Base-by-base conservation (phyloP, 2,113 vertebrate species). In the Tiliqua scincoides region DNA sequence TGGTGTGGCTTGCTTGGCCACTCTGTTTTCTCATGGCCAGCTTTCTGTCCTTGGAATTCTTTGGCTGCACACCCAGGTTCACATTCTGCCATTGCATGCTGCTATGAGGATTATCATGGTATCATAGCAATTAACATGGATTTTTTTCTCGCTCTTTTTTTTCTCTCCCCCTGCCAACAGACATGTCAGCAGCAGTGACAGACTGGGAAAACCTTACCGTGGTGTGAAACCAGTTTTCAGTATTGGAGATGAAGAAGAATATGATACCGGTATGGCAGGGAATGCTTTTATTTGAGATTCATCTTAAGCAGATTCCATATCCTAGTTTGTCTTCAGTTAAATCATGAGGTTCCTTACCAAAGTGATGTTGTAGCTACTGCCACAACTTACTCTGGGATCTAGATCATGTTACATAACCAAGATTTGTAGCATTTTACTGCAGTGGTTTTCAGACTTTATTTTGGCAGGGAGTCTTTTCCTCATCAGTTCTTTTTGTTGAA, bases 171-270 rank as follows among this genome's bases (percentile, higher is more conserved):
- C 83, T 95, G 79, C 88, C 83, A 71, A 63, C 91, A 99, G 99
- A 89, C 99, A 99, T 0, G 97, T 99, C 91, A 99, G 98, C 97
- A 99, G 99, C 96, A 99, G 98, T 87, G 98, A 99, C 96, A 95
- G 98, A 70, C 96, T 99, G 8, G 99, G 99, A 83, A 99, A 99
- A 91, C 98, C 98, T 3, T 99, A 99, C 95, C 97, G 98, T 15
- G 99, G 99, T 1, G 99, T 99, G 27, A 99, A 99, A 89, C 99
- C 98, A 0, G 98, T 99, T 37, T 99, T 99, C 96, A 99, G 99
- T 94, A 99, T 99, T 0, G 99, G 97, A 11, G 99, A 99, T 88
- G 99, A 99, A 95, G 99, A 99, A 79, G 98, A 99, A 80, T 99
- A 98, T 0, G 99, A 99, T 89, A 99, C 98, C 92, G 99, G 99